Percentiles rank a stretch among this genome's conserved stretches.
These are phyloP conservation scores for Penelope pileata DNA, from an alignment of 2,113 vertebrate species.

Conservation along the genomic window DNA sequence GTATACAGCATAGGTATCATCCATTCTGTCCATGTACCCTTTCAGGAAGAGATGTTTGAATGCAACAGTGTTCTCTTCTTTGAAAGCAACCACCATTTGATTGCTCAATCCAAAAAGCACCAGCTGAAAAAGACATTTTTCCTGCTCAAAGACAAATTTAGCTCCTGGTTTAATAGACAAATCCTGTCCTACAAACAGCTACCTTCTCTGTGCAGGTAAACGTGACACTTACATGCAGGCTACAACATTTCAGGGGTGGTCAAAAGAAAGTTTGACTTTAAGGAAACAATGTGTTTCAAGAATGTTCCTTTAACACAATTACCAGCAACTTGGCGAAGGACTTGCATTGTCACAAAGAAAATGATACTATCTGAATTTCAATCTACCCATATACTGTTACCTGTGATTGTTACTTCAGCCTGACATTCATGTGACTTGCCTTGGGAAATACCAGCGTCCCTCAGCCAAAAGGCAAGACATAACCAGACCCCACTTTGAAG, in stretches of 20 bases:
- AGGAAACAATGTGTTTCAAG: background rate
- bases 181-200: background rate
- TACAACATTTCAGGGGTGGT: background rate
- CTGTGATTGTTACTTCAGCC: background rate
- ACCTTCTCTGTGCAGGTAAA: background rate
- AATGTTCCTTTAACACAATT: background rate
- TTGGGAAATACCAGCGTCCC: background rate
- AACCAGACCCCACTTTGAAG: background rate
- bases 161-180: background rate
- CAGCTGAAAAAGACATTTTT: constrained; percentile 79
- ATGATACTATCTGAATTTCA: background rate
- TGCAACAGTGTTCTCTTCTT: constrained; percentile 89
- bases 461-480: background rate
- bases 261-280: background rate
- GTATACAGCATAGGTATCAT: constrained; percentile 86
- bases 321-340: background rate
- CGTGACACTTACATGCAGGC: background rate
- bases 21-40: constrained; percentile 82
- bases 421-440: background rate
- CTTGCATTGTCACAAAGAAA: background rate
- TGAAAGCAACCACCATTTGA: constrained; percentile 96
- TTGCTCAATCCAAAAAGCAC: constrained; percentile 95
- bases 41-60: constrained; percentile 95
- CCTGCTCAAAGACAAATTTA: background rate
- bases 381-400: constrained; percentile 15